Percentiles rank a stretch among this genome's conserved stretches.
These are phyloP conservation scores for Potamarius usumacintae DNA, from an alignment of 2,113 vertebrate genomes.

Conservation along the genomic window DNA sequence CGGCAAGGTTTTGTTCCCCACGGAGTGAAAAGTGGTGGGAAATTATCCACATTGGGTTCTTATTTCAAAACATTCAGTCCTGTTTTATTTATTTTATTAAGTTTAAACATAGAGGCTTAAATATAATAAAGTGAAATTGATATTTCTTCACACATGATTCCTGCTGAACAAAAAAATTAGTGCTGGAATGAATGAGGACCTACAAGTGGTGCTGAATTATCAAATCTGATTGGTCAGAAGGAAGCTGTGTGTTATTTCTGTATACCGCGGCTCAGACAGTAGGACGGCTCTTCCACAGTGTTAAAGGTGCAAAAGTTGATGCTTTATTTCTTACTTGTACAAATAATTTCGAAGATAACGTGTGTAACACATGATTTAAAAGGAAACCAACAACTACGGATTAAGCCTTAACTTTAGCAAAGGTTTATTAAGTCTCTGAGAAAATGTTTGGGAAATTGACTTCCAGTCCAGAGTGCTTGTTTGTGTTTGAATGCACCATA, in stretches of 20 bases:
- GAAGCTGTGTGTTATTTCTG: not conserved
- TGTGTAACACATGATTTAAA: not conserved
- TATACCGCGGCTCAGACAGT: not conserved
- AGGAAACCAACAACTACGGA: too few relatives aligned
- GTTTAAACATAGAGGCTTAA: not conserved
- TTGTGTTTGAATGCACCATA: not conserved
- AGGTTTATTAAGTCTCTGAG: too few relatives aligned
- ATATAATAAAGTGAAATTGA: not conserved
- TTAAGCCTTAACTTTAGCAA: too few relatives aligned
- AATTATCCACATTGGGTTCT: not conserved
- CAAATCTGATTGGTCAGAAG: not conserved
- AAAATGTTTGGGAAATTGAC: not conserved
- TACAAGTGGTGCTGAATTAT: not conserved
- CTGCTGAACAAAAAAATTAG: not conserved
- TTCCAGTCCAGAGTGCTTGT: not conserved
- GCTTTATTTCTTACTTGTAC: not conserved
- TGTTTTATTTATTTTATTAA: not conserved
- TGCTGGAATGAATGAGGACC: not conserved
- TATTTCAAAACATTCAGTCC: not conserved
- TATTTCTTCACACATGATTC: not conserved
- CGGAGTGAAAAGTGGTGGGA: not conserved
- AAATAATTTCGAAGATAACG: not conserved
- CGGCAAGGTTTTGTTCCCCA: constrained; percentile 3
- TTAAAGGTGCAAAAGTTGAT: not conserved
- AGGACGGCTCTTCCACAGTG: not conserved